phyloP scores from a whole-genome alignment of 2,888 invertebrate genomes.

The Lepidochrysops patricia region DNA sequence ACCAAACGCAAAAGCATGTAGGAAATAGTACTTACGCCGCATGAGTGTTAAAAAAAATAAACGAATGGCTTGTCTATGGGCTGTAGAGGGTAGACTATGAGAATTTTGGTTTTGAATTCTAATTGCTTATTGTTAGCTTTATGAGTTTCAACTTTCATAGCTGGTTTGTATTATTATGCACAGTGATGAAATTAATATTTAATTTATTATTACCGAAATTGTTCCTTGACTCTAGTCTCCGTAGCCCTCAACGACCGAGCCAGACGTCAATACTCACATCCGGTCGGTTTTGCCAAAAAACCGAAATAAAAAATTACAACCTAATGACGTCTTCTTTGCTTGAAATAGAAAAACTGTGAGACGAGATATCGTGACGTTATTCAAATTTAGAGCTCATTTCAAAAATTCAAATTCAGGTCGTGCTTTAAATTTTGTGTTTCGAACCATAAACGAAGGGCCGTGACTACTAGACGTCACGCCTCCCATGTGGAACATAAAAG shows the following conservation, averaged over 20 bases:
- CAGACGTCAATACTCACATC: background rate
- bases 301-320: background rate
- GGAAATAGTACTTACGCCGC: too few species aligned
- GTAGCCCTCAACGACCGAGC: background rate
- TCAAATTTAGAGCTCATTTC: background rate
- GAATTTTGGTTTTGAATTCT: too few species aligned
- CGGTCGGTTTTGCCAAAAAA: background rate
- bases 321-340: background rate
- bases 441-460: background rate
- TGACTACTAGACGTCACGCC: slow-evolving; percentile 2
- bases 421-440: background rate
- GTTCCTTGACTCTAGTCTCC: background rate
- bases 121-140: too few species aligned
- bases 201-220: background rate
- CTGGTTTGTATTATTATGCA: background rate
- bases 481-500: background rate
- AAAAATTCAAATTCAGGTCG: background rate
- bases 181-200: background rate
- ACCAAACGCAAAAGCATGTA: too few species aligned
- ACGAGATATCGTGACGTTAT: background rate
- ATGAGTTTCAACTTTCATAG: too few species aligned
- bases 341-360: background rate
- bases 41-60: too few species aligned
- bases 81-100: background rate
- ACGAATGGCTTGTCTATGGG: background rate